Percentiles rank a stretch among this genome's conserved stretches.
Conservation (phyloP, 2,888 invertebrate species). For the Drosophila kambysellisi region DNA sequence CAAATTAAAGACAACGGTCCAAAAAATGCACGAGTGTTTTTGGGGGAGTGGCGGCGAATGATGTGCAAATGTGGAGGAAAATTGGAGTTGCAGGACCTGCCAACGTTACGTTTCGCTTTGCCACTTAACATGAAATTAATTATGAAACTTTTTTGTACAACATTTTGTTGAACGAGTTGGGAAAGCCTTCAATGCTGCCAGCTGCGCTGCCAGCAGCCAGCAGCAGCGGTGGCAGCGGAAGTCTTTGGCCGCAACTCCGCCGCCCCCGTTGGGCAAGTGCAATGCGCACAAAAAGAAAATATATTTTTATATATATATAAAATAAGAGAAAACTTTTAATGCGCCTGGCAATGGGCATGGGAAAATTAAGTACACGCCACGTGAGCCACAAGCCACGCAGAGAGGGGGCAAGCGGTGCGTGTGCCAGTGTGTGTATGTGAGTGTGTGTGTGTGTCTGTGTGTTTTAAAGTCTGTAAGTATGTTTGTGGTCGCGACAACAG, state of each 20-base stretch:
- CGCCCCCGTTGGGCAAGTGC: constrained; percentile 34
- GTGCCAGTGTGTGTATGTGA: constrained; percentile 20
- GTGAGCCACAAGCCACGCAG: constrained; percentile 62
- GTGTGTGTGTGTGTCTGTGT: constrained; percentile 12
- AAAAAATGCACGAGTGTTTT: constrained; percentile 29
- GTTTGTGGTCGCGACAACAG: constrained; percentile 48
- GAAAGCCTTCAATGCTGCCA: constrained; percentile 59
- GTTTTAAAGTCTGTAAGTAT: constrained; percentile 14
- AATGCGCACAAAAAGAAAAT: constrained; percentile 21
- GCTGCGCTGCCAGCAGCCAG: constrained; percentile 15
- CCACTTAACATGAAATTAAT: constrained; percentile 81
- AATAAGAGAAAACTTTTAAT: constrained; percentile 57
- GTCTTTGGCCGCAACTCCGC: constrained; percentile 22
- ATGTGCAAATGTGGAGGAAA: constrained; percentile 22
- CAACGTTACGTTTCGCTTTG: constrained; percentile 66
- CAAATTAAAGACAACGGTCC: constrained; percentile 74
- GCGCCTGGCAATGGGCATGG: constrained; percentile 64
- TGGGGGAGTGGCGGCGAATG: constrained; percentile 13
- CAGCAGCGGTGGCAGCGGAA: constrained; percentile 21
- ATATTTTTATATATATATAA: constrained; percentile 3
- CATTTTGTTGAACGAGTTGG: constrained; percentile 80
- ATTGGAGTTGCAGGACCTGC: constrained; percentile 28
- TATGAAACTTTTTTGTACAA: constrained; percentile 79
- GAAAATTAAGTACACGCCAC: constrained; percentile 76
- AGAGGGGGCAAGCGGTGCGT: constrained; percentile 9